Evolutionary conservation across 2,888 invertebrate genomes (phyloP), one percentile per base, ranked within the genome.

Genomic region (Agrenia bidenticulata): DNA sequence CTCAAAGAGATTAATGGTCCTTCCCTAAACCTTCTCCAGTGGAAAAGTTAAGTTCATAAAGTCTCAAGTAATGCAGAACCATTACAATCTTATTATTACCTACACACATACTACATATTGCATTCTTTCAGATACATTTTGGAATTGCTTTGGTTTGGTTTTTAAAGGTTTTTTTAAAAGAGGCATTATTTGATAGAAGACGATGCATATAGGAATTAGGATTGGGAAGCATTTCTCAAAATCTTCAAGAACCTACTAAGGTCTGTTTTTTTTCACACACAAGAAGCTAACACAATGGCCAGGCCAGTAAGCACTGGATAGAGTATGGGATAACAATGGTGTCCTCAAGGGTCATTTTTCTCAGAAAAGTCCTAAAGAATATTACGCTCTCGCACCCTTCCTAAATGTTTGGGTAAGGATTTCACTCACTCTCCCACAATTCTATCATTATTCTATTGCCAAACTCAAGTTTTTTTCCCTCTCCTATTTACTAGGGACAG

Each of bases 331-430:
- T 51, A 51, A 51, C 23, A 51, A 51, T 51, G 24, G 60, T 63
- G 66, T 66, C 66, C 66, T 61, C 61, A 69, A 69, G 69, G 69
- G 66, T 66, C 69, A 69, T 61, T 69, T 69, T 69, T 69, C 66
- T 66, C 53, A 53, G 63, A 66, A 69, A 66, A 57, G 62, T 63
- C 39, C 61, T 58, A 51, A 58, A 58, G 59, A 58, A 66, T 58
- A 50, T 61, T 65, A 55, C 27, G 61, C 57, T 56, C 63, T 41
- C 61, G 69, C 69, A 69, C 66, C 69, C 69, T 63, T 69, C 69
- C 42, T 61, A 64, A 64, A 58, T 41, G 57, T 55, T 27, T 19
- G 19, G 45, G n/a, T n/a, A 45, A 45, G 45, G 45, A 45, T 45
- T 45, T 32, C 32, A 32, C 9, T 45, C 19, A 45, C 45, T 45